These are phyloP conservation scores for Lepidochrysops patricia DNA, from an alignment of 2,888 invertebrate genomes.

Conservation along the genomic window DNA sequence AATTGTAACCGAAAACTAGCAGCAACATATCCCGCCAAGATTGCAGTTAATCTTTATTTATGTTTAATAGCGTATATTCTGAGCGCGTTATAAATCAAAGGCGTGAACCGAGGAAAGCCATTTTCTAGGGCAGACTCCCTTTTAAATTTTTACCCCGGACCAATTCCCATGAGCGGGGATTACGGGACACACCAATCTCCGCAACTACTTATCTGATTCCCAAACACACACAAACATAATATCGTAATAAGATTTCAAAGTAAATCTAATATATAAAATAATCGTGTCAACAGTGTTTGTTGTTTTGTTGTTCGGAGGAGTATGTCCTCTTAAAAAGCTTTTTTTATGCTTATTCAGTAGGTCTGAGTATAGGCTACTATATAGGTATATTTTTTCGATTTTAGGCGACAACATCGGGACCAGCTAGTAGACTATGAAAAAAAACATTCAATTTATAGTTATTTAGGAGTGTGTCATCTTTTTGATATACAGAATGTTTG, in stretches of 20 bases:
- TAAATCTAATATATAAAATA: not conserved
- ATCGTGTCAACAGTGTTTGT: too few species aligned
- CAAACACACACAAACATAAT: not conserved
- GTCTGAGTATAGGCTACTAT: too few species aligned
- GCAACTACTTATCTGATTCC: constrained; percentile 1
- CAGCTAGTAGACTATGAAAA: too few species aligned
- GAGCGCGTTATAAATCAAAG: not conserved
- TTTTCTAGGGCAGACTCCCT: not conserved
- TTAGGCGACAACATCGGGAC: too few species aligned
- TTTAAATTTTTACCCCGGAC: not conserved
- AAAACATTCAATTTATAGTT: too few species aligned
- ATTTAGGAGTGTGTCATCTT: too few species aligned
- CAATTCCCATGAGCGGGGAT: constrained; percentile 1
- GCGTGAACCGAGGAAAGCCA: not conserved
- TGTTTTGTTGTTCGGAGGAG: too few species aligned
- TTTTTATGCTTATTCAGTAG: too few species aligned
- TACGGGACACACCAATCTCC: constrained; percentile 1
- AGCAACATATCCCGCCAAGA: not conserved
- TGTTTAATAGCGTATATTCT: not conserved
- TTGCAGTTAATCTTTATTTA: not conserved
- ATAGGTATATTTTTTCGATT: too few species aligned
- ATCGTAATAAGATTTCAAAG: not conserved
- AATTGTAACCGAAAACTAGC: too few species aligned
- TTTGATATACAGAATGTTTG: too few species aligned
- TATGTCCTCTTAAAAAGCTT: too few species aligned